Evolutionary conservation across 2,797 vertebrate species (phyloP).

Genomic region (Vespertilio murinus): DNA sequence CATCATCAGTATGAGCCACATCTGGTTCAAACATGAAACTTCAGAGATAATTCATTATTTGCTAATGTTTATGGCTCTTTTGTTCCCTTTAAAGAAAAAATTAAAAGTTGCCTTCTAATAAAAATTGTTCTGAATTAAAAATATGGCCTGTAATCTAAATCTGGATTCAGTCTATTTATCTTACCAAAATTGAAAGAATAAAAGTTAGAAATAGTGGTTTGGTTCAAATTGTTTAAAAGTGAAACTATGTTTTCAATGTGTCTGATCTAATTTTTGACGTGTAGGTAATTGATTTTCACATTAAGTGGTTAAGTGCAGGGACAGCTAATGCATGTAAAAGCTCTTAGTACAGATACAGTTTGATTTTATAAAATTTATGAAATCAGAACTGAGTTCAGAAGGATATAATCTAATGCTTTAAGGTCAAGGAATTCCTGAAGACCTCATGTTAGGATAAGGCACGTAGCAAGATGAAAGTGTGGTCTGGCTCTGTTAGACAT

Average conservation of each 20-base stretch:
- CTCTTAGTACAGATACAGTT: not conserved
- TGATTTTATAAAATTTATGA: not conserved
- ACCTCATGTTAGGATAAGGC: not conserved
- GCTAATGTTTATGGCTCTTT: slow-evolving; percentile 59
- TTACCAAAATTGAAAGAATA: slow-evolving; percentile 33
- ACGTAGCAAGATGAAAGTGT: not conserved
- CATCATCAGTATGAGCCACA: slow-evolving; percentile 29
- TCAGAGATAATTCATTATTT: slow-evolving; percentile 56
- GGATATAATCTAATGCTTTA: not conserved
- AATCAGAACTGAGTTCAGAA: slow-evolving; percentile 21
- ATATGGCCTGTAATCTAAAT: slow-evolving; percentile 53
- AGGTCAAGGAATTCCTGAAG: not conserved
- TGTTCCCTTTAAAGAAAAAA: slow-evolving; percentile 71
- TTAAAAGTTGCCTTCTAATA: slow-evolving; percentile 61
- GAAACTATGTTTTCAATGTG: slow-evolving; percentile 49
- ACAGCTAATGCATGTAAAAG: not conserved
- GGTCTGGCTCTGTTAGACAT: not conserved
- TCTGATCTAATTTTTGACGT: slow-evolving; percentile 54
- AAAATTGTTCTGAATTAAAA: slow-evolving; percentile 69
- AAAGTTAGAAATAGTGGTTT: slow-evolving; percentile 52
- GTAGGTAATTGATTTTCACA: slow-evolving; percentile 35
- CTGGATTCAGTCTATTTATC: slow-evolving; percentile 44
- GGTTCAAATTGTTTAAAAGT: slow-evolving; percentile 60
- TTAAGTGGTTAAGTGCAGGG: slow-evolving; percentile 39
- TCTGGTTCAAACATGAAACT: slow-evolving; percentile 33